Conservation (phyloP, 2,888 invertebrate species). For the Panorpa germanica region DNA sequence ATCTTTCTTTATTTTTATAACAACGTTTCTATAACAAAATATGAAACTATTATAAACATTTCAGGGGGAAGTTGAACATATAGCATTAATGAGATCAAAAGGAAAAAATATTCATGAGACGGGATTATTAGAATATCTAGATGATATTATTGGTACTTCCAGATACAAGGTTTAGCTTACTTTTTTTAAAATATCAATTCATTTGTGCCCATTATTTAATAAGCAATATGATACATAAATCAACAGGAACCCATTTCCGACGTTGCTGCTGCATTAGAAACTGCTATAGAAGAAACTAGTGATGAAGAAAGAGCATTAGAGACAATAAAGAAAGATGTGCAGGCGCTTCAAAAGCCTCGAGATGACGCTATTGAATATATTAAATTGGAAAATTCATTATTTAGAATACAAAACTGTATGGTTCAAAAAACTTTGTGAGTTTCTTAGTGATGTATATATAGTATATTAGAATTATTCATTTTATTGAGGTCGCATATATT, state of each 20-base stretch:
- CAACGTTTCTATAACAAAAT: no score
- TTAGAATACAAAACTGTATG: conserved; percentile 45
- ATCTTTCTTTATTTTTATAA: no score
- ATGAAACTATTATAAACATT: no score
- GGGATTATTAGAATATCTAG: conserved; percentile 95
- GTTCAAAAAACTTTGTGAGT: conserved; percentile 49
- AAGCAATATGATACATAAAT: no score
- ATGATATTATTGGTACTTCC: conserved; percentile 90
- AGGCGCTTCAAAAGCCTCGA: conserved; percentile 63
- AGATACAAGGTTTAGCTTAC: conserved; percentile 63
- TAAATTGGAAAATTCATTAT: conserved; percentile 57
- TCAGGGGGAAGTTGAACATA: conserved; percentile 99
- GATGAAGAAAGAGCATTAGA: conserved; percentile 60
- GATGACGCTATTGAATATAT: conserved; percentile 60
- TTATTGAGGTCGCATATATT: no score
- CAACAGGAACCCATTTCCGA: no score
- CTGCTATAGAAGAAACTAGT: no score
- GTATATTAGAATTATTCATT: neutral
- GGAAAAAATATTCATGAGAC: conserved; percentile 66
- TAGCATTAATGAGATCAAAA: conserved; percentile 97
- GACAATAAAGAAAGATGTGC: conserved; percentile 53
- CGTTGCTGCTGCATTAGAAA: no score
- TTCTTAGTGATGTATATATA: no score
- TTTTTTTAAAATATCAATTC: no score
- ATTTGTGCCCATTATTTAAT: no score